Evolutionary conservation across 1,140 invertebrate genomes (phyloP), one percentile per base, ranked within the genome.

Genomic region (Micrasema longulum): DNA sequence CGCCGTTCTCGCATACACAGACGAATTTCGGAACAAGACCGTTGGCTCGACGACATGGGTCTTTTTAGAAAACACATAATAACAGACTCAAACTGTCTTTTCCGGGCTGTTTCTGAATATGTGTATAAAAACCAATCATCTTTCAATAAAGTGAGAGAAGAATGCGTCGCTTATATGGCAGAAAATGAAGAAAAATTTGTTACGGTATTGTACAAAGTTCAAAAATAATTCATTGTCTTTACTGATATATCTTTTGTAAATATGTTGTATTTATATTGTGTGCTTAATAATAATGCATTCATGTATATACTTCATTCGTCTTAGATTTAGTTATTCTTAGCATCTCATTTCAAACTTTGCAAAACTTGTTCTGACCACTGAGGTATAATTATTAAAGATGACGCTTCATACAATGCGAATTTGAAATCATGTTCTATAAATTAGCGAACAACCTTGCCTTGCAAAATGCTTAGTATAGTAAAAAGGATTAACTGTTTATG

Each of bases 101-200:
- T 96, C 80, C 87, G 94, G 73, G 92, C 91, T 12, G 88, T 95
- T 23, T 92, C 93, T 16, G 94, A 97, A 84, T 93, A 95, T 80
- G 89, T 95, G 60, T 95, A 91, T 81, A 87, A 90, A 69, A 94
- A 91, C 7, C 94, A 95, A 83, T 84, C 89, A 75, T 88, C 89
- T 80, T 92, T 93, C 77, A 85, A 90, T 68, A 88, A 87, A 78
- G 89, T 95, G 14, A 87, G 94, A 55, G 83, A 88, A 76, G 88
- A 92, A 72, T 93, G 91, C 76, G 85, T 93, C 10, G 81, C 89
- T 11, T 95, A 88, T 80, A 92, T 93, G 86, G 85, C 85, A 65
- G 79, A 87, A 5, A 87, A 92, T 43, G 77, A 83, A 79, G 47
- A 73, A 85, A 36, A 77, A 87, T 87, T 81, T 79, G 77, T 73